Evolutionary conservation across 2,888 invertebrate genomes (phyloP).

Genomic region (Conistra vaccinii): DNA sequence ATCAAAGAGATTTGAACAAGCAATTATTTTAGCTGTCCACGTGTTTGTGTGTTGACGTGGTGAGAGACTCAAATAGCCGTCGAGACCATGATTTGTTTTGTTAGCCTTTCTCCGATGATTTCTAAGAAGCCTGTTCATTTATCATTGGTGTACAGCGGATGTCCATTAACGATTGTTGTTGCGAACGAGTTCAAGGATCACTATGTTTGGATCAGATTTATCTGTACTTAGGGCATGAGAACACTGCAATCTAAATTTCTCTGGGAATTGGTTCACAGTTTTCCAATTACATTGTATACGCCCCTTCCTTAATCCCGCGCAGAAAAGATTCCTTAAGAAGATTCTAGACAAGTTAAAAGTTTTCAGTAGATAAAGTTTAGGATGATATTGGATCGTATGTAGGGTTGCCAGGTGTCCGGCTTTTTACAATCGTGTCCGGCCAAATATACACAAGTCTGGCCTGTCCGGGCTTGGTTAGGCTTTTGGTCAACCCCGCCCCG

Average conservation of each 20-base stretch:
- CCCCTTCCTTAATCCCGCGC: background rate
- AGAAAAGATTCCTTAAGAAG: background rate
- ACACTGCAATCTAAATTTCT: constrained; percentile 40
- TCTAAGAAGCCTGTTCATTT: constrained; percentile 73
- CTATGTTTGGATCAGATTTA: constrained; percentile 67
- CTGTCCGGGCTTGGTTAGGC: no score
- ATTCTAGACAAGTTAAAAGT: constrained; percentile 4
- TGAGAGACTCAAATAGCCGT: constrained; percentile 45
- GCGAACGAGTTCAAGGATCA: constrained; percentile 76
- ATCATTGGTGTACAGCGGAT: constrained; percentile 73
- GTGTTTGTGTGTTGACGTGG: constrained; percentile 11
- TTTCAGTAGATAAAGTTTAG: constrained; percentile 1
- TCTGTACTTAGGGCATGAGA: constrained; percentile 54
- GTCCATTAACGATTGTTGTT: constrained; percentile 80
- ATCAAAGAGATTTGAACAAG: constrained; percentile 14
- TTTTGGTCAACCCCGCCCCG: no score
- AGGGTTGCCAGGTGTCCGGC: no score
- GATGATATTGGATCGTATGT: background rate
- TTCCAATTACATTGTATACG: constrained; percentile 16
- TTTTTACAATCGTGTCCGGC: no score
- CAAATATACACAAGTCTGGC: no score
- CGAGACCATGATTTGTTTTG: constrained; percentile 57
- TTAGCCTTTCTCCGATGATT: constrained; percentile 67
- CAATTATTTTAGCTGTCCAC: constrained; percentile 33
- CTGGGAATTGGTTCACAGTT: constrained; percentile 20